phyloP scores from a whole-genome alignment of 30 jellyfish, hydroid and myxozoan species.

The Sanderia malayensis region DNA sequence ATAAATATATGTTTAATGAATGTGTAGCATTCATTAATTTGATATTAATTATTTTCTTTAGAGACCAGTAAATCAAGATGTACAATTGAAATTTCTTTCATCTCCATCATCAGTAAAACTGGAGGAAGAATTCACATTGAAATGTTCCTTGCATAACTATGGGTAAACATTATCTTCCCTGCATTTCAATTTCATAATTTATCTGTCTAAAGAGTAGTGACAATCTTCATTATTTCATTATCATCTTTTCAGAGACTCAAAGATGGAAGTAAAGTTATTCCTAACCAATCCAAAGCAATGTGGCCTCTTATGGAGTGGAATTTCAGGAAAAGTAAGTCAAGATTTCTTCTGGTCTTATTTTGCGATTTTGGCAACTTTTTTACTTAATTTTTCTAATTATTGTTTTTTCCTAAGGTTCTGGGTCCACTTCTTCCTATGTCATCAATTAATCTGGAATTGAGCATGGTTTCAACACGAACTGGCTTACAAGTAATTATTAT shows the following conservation, averaged over 20 bases:
- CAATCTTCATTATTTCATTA: too few relatives aligned
- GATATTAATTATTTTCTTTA: too few relatives aligned
- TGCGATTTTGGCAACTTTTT: neutral
- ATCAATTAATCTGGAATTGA: slow-evolving; percentile 40
- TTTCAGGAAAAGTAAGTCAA: slow-evolving; percentile 78
- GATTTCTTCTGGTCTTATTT: neutral
- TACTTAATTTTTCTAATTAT: neutral
- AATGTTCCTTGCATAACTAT: slow-evolving; percentile 69
- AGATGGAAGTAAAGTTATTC: slow-evolving; percentile 78
- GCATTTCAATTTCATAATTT: too few relatives aligned
- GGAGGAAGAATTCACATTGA: slow-evolving; percentile 66
- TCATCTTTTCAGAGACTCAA: slow-evolving; percentile 34
- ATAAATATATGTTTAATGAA: too few relatives aligned
- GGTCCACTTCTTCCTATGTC: slow-evolving; percentile 76
- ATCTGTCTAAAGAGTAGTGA: too few relatives aligned
- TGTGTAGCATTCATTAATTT: too few relatives aligned
- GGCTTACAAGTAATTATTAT: slow-evolving; percentile 60
- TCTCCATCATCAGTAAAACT: slow-evolving; percentile 72
- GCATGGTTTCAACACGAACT: slow-evolving; percentile 28
- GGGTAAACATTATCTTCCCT: slow-evolving; percentile 71
- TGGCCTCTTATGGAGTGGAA: slow-evolving; percentile 86
- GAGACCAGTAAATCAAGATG: slow-evolving; percentile 67
- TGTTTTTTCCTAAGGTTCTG: slow-evolving; percentile 48
- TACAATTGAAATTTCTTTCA: slow-evolving; percentile 46
- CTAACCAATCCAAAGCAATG: slow-evolving; percentile 64